These are phyloP conservation scores for Aspidoscelis tigris DNA, from an alignment of 2,113 vertebrate genomes.

Conservation along the genomic window DNA sequence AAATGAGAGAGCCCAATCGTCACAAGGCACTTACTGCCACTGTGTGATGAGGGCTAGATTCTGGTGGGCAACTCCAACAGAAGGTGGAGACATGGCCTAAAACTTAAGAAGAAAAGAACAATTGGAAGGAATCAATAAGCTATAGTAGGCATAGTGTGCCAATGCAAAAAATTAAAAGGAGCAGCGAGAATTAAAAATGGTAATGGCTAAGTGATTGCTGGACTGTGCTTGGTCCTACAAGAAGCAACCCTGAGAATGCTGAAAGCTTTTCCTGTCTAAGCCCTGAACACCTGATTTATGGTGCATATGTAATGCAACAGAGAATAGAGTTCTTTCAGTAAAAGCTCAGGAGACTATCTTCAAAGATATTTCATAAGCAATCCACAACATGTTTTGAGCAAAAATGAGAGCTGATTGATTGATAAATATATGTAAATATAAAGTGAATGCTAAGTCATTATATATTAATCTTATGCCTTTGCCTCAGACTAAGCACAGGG, in stretches of 20 bases:
- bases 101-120: not conserved
- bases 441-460: not conserved
- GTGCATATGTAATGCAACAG: not conserved
- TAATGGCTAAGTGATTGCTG: not conserved
- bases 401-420: not conserved
- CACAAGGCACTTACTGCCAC: too few species aligned
- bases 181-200: not conserved
- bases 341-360: not conserved
- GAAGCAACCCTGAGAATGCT: not conserved
- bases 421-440: not conserved
- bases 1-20: too few species aligned
- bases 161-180: not conserved
- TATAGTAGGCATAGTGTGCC: not conserved
- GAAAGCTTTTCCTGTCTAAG: not conserved
- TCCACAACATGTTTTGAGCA: not conserved
- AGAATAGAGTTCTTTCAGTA: not conserved
- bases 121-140: not conserved
- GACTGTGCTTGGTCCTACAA: not conserved
- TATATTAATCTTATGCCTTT: too few species aligned
- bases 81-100: not conserved
- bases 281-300: not conserved
- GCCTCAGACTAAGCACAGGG: not conserved
- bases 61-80: too few species aligned
- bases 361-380: not conserved
- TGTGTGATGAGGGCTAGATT: too few species aligned